Conservation (phyloP, 1,140 invertebrate genomes). For the Lordiphosa stackelbergi region DNA sequence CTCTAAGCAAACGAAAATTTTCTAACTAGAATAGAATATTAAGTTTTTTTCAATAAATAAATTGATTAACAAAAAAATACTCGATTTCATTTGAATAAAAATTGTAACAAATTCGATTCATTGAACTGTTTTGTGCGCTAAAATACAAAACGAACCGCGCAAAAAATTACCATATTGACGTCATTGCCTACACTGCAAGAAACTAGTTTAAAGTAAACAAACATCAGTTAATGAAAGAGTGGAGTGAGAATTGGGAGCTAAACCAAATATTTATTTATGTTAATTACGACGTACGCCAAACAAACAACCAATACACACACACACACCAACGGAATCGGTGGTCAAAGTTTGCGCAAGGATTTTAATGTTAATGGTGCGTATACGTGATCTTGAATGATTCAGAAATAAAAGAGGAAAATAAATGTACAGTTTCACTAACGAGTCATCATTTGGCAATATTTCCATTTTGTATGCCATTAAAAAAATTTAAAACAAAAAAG, state of each 20-base stretch:
- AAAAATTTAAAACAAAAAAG: conserved; percentile 22
- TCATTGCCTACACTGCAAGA: conserved; percentile 60
- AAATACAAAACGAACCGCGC: conserved; percentile 20
- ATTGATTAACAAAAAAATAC: conserved; percentile 1
- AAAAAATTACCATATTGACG: conserved; percentile 49
- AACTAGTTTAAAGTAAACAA: conserved; percentile 27
- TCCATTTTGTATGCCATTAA: conserved; percentile 24
- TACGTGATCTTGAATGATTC: conserved; percentile 62
- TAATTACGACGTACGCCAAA: conserved; percentile 39
- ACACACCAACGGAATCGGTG: conserved; percentile 19
- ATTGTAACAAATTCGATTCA: conserved; percentile 29
- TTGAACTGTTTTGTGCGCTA: conserved; percentile 37
- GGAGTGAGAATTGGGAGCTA: conserved; percentile 38
- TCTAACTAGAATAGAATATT: conserved; percentile 41
- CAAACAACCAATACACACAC: neutral
- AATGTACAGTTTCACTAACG: conserved; percentile 30
- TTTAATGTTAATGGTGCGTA: conserved; percentile 66
- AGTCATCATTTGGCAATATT: conserved; percentile 62
- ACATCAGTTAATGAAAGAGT: conserved; percentile 13
- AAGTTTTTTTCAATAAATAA: conserved; percentile 27
- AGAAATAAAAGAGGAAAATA: conserved; percentile 19
- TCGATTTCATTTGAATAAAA: conserved; percentile 12
- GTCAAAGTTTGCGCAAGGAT: conserved; percentile 56
- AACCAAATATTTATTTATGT: conserved; percentile 31
- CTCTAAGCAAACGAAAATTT: conserved; percentile 59